These are phyloP conservation scores for Dicyrtomina minuta DNA, from an alignment of 2,888 invertebrate genomes.

Conservation along the genomic window DNA sequence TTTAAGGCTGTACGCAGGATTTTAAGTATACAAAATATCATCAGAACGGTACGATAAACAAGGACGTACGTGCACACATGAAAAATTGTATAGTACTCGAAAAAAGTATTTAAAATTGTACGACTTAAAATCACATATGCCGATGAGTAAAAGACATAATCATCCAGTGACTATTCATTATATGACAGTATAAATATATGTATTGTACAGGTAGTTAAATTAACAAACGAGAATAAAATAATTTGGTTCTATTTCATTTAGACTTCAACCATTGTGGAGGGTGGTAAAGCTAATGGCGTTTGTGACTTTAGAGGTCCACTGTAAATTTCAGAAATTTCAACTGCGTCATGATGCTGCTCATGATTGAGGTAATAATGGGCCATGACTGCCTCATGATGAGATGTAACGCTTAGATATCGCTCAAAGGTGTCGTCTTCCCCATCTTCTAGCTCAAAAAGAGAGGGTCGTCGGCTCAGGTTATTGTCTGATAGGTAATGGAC, in stretches of 20 bases:
- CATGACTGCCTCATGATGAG: slow-evolving; percentile 83
- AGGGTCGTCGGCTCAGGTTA: slow-evolving; percentile 28
- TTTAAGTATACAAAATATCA: neutral
- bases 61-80: no score
- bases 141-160: slow-evolving; percentile 6
- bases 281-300: slow-evolving; percentile 7
- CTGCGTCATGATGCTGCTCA: slow-evolving; percentile 58
- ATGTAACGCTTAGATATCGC: slow-evolving; percentile 67
- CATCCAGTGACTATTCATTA: slow-evolving; percentile 22
- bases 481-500: slow-evolving; percentile 29
- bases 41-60: no score
- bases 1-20: slow-evolving; percentile 12
- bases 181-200: neutral
- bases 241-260: neutral
- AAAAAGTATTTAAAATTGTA: slow-evolving; percentile 5
- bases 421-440: slow-evolving; percentile 61
- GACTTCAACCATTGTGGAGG: slow-evolving; percentile 29
- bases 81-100: neutral
- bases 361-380: slow-evolving; percentile 90
- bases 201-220: neutral
- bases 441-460: slow-evolving; percentile 45
- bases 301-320: neutral
- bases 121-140: slow-evolving; percentile 14
- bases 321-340: slow-evolving; percentile 20
- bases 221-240: neutral